Percentiles rank a stretch among this genome's conserved stretches.
Evolutionary conservation across 2,888 invertebrate genomes (phyloP).

Genomic region (Dryadula phaetusa): DNA sequence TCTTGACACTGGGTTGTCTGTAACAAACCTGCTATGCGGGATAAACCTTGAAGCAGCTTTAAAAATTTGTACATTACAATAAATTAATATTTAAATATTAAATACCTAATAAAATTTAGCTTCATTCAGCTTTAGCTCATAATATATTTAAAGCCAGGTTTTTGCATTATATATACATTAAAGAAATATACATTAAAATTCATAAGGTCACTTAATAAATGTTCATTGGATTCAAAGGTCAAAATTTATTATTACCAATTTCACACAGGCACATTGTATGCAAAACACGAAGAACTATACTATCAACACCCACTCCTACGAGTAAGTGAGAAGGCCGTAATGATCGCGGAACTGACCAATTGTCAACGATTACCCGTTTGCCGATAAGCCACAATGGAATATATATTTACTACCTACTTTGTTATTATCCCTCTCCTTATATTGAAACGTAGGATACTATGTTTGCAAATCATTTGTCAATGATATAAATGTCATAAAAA

Average conservation of each 20-base stretch:
- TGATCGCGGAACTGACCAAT: slow-evolving; percentile 50
- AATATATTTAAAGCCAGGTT: too few relatives aligned
- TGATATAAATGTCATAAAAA: too few relatives aligned
- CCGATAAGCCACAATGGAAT: slow-evolving; percentile 55
- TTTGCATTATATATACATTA: neutral
- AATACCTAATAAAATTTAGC: too few relatives aligned
- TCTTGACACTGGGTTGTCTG: too few relatives aligned
- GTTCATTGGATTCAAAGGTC: neutral
- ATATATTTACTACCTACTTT: slow-evolving; percentile 45
- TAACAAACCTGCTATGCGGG: too few relatives aligned
- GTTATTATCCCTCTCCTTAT: slow-evolving; percentile 35
- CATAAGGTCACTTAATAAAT: neutral
- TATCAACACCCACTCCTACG: slow-evolving; percentile 20
- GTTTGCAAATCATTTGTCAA: too few relatives aligned
- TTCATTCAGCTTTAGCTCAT: too few relatives aligned
- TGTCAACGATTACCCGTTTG: slow-evolving; percentile 45
- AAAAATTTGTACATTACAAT: too few relatives aligned
- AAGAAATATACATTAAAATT: neutral
- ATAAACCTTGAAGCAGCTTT: too few relatives aligned
- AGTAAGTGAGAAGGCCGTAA: slow-evolving; percentile 26
- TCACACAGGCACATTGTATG: slow-evolving; percentile 9
- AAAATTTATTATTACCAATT: slow-evolving; percentile 2
- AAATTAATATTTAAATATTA: too few relatives aligned
- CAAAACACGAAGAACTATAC: slow-evolving; percentile 20
- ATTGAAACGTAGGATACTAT: neutral